Evolutionary conservation across 2,797 vertebrate genomes (phyloP), one percentile per base, ranked within the genome.

Genomic region (Urocyon cinereoargenteus): DNA sequence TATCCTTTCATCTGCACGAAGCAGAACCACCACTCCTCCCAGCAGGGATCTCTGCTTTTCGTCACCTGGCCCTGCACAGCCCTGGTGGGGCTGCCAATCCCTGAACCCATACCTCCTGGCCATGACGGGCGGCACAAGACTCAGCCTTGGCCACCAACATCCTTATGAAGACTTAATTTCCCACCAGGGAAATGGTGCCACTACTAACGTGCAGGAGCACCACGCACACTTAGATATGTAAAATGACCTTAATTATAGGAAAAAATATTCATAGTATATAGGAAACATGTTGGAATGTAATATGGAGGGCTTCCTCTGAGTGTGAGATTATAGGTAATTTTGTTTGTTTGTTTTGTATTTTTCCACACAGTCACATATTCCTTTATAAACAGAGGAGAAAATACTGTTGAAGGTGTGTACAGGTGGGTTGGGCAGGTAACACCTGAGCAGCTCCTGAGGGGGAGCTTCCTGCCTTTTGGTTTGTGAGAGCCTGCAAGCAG

Each of bases 1-100:
- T 5, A 18, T 1, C 3, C 28, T 77, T 21, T 5, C 3, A 10
- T 68, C 68, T 16, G 24, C 2, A 0, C 3, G 16, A 51, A 61
- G 31, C 19, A 10, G 53, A 61, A 1, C 8, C 15, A 1, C 11
- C 21, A 0, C 55, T 18, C 40, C n/a, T 31, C 21, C 75, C 28
- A 10, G 3, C n/a, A 18, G 77, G 61, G 40, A 53, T 15, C 22
- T 3, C 40, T 8, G 1, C 4, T 31, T 0, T 26, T 61, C 18
- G n/a, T 57, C 40, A 1, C 14, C 15, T 11, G 12, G 13, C 24
- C 64, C 22, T 31, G 6, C 9, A 13, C 0, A 2, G 77, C 12
- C 59, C 86, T 21, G 15, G 57, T 0, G 34, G 10, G 5, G 15
- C 34, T 12, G 11, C 49, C 1, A 16, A 13, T 36, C 24, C 64